Evolutionary conservation across 2,797 vertebrate genomes (phyloP).

Genomic region (Propithecus perrieri): DNA sequence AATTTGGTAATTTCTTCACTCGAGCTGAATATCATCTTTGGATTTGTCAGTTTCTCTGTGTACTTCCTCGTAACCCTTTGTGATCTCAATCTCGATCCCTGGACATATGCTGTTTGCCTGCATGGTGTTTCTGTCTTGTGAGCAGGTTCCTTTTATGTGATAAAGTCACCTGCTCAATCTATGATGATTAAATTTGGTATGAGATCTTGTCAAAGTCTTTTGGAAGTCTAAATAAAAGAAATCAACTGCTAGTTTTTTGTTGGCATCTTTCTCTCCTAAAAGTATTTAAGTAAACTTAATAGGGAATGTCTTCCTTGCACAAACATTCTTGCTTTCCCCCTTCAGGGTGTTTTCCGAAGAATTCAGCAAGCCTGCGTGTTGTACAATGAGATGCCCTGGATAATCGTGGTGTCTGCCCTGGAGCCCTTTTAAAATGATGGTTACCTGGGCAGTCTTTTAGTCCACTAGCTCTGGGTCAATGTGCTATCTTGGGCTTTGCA

Average conservation of each 20-base stretch:
- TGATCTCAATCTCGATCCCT: neutral
- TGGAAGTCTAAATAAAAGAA: conserved; percentile 30
- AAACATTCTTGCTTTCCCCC: neutral
- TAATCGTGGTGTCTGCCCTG: neutral
- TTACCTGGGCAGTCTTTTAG: neutral
- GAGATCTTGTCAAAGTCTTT: conserved; percentile 8
- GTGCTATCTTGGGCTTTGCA: neutral
- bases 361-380: neutral
- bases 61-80: neutral
- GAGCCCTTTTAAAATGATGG: neutral
- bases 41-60: neutral
- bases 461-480: neutral
- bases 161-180: neutral
- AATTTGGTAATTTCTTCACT: neutral
- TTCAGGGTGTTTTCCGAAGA: neutral
- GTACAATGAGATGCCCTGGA: neutral
- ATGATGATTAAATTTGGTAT: neutral
- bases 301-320: neutral
- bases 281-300: neutral
- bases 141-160: neutral
- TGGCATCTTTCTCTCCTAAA: neutral
- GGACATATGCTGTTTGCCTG: neutral
- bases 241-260: neutral
- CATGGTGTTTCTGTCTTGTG: neutral
- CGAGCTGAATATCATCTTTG: neutral